These are phyloP conservation scores for Matsumyia berberina DNA, from an alignment of 2,888 invertebrate genomes.

Conservation along the genomic window DNA sequence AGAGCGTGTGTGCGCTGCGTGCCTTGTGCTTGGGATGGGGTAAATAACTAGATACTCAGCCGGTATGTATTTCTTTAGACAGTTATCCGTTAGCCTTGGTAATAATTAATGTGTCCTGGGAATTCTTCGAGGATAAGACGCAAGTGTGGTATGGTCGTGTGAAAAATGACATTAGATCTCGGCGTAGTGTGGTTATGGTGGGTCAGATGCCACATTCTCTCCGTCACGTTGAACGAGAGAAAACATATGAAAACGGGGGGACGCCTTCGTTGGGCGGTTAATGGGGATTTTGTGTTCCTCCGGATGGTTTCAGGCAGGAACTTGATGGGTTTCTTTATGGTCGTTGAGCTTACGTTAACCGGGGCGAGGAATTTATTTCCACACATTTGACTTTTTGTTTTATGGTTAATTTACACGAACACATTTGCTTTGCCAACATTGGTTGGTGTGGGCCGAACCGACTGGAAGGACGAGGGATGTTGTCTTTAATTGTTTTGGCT, in stretches of 20 bases:
- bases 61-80: conserved; percentile 9
- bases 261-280: background rate
- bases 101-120: conserved; percentile 32
- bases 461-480: background rate
- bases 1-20: background rate
- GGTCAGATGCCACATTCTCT: conserved; percentile 23
- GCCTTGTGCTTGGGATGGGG: background rate
- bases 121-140: conserved; percentile 5
- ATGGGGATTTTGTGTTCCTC: conserved; percentile 14
- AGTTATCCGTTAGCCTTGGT: conserved; percentile 24
- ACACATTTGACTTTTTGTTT: conserved; percentile 19
- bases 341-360: conserved; percentile 20
- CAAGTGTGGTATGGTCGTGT: background rate
- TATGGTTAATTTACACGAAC: conserved; percentile 9
- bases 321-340: conserved; percentile 39
- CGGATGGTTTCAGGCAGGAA: background rate
- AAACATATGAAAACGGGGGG: conserved; percentile 1
- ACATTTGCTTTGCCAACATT: background rate
- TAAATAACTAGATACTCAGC: conserved; percentile 25
- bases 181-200: background rate
- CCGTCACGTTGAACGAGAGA: conserved; percentile 34
- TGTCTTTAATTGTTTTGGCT: conserved; percentile 2
- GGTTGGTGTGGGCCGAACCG: no score
- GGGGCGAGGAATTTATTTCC: conserved; percentile 23
- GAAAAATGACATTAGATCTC: background rate